Percentiles rank a stretch among this genome's conserved stretches.
phyloP scores from a whole-genome alignment of 2,113 vertebrate species.

The Melanocharis versteri region DNA sequence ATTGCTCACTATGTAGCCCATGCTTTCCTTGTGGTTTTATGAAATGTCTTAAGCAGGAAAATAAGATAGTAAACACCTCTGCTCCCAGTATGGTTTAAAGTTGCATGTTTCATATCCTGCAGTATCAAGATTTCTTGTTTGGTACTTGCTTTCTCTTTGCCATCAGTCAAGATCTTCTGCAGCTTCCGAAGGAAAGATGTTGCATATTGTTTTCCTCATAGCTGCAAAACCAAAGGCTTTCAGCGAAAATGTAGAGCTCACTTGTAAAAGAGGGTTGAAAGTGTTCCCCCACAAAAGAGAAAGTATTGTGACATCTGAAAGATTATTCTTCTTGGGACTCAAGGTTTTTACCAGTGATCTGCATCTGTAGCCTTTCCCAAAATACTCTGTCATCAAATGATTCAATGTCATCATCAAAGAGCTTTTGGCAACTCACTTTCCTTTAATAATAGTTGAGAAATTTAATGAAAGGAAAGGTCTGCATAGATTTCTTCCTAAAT shows the following conservation, averaged over 20 bases:
- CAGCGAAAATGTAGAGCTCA: not conserved
- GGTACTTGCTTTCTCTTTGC: not conserved
- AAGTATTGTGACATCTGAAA: conserved; percentile 59
- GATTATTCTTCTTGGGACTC: conserved; percentile 43
- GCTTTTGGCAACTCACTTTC: conserved; percentile 72
- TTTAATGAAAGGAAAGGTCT: conserved; percentile 76
- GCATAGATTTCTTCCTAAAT: conserved; percentile 71
- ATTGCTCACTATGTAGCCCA: not conserved
- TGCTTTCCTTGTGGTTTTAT: not conserved
- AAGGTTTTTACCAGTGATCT: conserved; percentile 50
- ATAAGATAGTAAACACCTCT: not conserved
- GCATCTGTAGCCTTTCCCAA: conserved; percentile 53
- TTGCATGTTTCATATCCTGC: not conserved
- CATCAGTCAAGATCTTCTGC: not conserved
- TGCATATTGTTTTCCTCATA: not conserved
- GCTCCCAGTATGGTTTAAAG: not conserved
- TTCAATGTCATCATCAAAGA: conserved; percentile 74
- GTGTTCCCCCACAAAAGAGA: conserved; percentile 29
- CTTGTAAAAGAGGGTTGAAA: conserved; percentile 12
- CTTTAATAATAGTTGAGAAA: conserved; percentile 74
- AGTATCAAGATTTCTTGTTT: not conserved
- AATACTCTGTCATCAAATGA: conserved; percentile 63
- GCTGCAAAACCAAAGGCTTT: not conserved
- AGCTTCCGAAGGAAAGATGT: not conserved
- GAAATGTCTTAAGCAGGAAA: not conserved